Conservation (phyloP, 2,888 invertebrate genomes). For the Plebejus argus region DNA sequence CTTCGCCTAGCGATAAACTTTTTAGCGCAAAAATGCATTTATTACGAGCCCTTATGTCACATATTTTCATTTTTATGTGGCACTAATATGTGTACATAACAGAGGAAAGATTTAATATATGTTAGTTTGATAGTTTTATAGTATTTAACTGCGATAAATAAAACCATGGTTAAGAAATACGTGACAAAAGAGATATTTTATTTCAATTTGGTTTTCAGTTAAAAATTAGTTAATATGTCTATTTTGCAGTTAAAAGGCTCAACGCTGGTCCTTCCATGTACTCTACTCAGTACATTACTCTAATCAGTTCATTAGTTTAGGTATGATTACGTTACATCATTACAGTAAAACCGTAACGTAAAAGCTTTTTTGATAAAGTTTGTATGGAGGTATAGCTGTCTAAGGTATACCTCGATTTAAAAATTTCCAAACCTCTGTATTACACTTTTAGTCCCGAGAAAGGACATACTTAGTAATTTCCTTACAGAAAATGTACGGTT, state of each 20-base stretch:
- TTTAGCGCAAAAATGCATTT: conserved; percentile 13
- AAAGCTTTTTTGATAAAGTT: no score
- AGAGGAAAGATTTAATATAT: background rate
- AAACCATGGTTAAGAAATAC: background rate
- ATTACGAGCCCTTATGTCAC: background rate
- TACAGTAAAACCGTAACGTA: no score
- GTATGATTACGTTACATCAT: no score
- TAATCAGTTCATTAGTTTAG: no score
- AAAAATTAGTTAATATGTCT: background rate
- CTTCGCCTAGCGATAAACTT: conserved; percentile 6
- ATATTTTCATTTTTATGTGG: conserved; percentile 8
- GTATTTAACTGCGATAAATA: background rate
- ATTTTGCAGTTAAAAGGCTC: background rate
- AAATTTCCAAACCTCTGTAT: no score
- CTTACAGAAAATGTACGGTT: no score
- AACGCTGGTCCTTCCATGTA: background rate
- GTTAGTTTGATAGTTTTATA: background rate
- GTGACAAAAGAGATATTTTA: background rate
- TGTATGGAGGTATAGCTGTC: no score
- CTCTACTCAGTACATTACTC: no score
- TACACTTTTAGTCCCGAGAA: no score
- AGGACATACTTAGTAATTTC: no score
- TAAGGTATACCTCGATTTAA: no score
- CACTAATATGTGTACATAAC: background rate
- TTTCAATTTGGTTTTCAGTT: background rate